These are phyloP conservation scores for Ylistrum balloti DNA, from an alignment of 1,140 invertebrate genomes.

Conservation along the genomic window DNA sequence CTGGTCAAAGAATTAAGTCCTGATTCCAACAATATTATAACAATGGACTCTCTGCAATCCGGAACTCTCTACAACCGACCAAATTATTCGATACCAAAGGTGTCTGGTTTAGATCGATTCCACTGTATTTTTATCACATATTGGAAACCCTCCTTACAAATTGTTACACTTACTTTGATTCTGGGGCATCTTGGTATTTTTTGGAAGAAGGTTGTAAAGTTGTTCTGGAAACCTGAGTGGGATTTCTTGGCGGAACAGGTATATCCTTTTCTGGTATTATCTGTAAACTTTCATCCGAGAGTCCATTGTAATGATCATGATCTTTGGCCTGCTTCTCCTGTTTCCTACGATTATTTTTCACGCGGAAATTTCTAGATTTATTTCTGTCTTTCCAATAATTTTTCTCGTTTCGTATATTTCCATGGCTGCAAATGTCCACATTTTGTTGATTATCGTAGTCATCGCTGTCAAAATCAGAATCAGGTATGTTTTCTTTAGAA, in stretches of 20 bases:
- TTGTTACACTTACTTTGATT: background rate
- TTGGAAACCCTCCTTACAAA: background rate
- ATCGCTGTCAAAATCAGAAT: background rate
- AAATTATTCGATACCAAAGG: too few species aligned
- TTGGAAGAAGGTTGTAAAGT: background rate
- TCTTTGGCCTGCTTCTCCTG: background rate
- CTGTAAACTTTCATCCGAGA: slow-evolving; percentile 12
- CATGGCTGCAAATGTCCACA: background rate
- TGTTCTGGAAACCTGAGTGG: background rate
- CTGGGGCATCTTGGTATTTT: background rate
- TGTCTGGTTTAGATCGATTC: too few species aligned
- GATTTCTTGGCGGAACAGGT: background rate
- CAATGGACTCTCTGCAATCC: too few species aligned
- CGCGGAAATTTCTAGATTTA: background rate
- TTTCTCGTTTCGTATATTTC: background rate
- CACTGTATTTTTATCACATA: too few species aligned
- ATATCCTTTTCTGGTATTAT: background rate
- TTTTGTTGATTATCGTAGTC: background rate
- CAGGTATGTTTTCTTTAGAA: slow-evolving; percentile 59
- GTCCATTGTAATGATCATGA: background rate
- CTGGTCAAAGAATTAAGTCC: too few species aligned
- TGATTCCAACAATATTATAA: too few species aligned
- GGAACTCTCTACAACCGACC: too few species aligned
- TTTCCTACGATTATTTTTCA: background rate
- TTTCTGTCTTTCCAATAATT: background rate